Base-by-base conservation (phyloP, 2,797 vertebrate genomes). In the Lepilemur septentrionalis region DNA sequence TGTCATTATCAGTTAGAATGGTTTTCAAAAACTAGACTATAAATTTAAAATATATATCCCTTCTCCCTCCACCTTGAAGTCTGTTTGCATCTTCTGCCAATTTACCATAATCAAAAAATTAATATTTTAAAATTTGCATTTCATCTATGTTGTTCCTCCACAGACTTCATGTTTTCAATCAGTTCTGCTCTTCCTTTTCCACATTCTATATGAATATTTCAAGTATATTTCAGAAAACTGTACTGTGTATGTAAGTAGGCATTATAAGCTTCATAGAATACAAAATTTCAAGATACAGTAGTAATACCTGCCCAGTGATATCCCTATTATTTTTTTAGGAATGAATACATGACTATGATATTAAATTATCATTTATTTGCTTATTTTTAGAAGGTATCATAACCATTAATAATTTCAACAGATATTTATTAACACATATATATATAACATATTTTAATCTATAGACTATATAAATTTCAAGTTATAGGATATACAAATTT, bases 51-150 rank as follows among this genome's bases (percentile, higher is more conserved):
- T 87, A 50, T 30, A 10, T 32, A 5, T 84, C 1, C 12, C 22
- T 73, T 6, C 4, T 5, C 13, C 32, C 15, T 18, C 23, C 2
- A 91, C 15, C 43, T 52, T 80, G 46, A 4, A 82, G 18, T 20
- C 7, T 69, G 38, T 87, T 92, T 38, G 43, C 63, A 41, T 57
- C 30, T 89, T 79, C 38, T 87, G 17, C 2, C 22, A 90, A 52
- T 9, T 73, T 61, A 38, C 0, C n/a, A 86, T 61, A 18, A 67
- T 79, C 28, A 91, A 28, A 83, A 89, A 48, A 59, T n/a, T 89
- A 92, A 87, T 89, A 89, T 83, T 93, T 59, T 50, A 7, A 89
- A 92, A 59, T 84, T 92, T 92, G 50, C 25, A 84, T 70, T 83
- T 94, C 8, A 84, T 76, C 17, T 83, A 1, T 0, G 11, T 28